phyloP scores from a whole-genome alignment of 1,140 invertebrate species.

The Piezodorus guildinii region DNA sequence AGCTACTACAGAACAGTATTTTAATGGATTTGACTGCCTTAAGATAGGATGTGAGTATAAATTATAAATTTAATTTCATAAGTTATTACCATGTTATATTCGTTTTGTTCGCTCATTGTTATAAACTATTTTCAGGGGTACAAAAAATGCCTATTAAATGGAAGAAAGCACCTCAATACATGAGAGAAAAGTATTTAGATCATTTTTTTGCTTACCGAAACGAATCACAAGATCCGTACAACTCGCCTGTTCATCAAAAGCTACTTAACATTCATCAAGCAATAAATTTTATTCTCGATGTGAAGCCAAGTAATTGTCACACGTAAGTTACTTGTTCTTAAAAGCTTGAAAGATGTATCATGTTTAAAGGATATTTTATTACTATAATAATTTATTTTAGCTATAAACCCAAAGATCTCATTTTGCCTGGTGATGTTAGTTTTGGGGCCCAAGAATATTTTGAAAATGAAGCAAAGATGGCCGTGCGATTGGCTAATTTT shows the following conservation, averaged over 20 bases:
- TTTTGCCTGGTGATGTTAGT: slow-evolving; percentile 68
- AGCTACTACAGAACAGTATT: slow-evolving; percentile 81
- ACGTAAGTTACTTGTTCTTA: slow-evolving; percentile 39
- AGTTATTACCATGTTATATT: neutral
- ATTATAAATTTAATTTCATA: neutral
- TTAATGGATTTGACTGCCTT: slow-evolving; percentile 82
- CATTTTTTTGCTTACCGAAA: slow-evolving; percentile 54
- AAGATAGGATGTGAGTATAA: slow-evolving; percentile 77
- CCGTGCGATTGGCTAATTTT: slow-evolving; percentile 85
- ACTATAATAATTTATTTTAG: too few species aligned
- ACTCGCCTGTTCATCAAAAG: slow-evolving; percentile 3
- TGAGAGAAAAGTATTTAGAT: slow-evolving; percentile 62
- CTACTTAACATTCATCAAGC: slow-evolving; percentile 20
- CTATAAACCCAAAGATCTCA: slow-evolving; percentile 57
- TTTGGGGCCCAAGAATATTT: slow-evolving; percentile 80
- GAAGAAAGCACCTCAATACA: slow-evolving; percentile 51
- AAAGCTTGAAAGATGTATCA: too few species aligned
- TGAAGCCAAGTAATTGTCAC: slow-evolving; percentile 60
- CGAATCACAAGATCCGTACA: slow-evolving; percentile 19
- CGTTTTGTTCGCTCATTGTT: neutral
- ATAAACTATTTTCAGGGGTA: slow-evolving; percentile 46
- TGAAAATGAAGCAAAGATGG: slow-evolving; percentile 91
- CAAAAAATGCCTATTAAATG: slow-evolving; percentile 69
- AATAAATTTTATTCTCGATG: slow-evolving; percentile 42
- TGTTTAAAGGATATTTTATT: too few species aligned